Evolutionary conservation across 2,888 invertebrate genomes (phyloP), one percentile per base, ranked within the genome.

Genomic region (Polyploca ridens): DNA sequence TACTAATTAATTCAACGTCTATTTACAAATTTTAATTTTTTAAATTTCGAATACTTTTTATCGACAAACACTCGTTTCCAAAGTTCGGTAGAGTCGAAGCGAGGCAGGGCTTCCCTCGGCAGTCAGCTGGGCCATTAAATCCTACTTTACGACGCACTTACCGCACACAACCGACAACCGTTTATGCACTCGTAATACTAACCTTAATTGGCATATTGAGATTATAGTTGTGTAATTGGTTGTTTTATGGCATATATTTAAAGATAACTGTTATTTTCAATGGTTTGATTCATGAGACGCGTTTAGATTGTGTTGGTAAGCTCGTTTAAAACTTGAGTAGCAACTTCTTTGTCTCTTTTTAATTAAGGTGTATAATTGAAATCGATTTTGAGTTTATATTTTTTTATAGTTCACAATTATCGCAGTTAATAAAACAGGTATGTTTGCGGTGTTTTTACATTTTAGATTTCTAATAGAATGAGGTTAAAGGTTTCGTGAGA

Each of bases 121-220:
- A 82, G 80, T 83, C 83, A 81, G 82, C 78, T 79, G 79, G 79
- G 81, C 87, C 86, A 89, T 92, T 92, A 91, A 91, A 89, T 85
- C 83, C 81, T 81, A 84, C 81, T 93, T 93, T 92, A 92, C 87
- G 90, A 88, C 82, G 83, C 82, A 86, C 86, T 88, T 81, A 87
- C 83, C 77, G 76, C 75, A 72, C 54, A 54, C 74, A 77, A 78
- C 82, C 81, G 74, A 74, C 82, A 81, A 85, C 78, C 88, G 84
- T 85, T 90, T 87, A 89, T 83, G 83, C 85, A 87, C 83, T 86
- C 86, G 88, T 88, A 84, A 88, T 81, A 87, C 86, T 87, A 85
- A 89, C 88, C 88, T 87, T 92, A 92, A 93, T 92, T 92, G 92
- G 86, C 83, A 82, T 88, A 91, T 92, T 89, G 88, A 91, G 90